phyloP scores from a whole-genome alignment of 2,888 invertebrate genomes.

The Mayetiola destructor region DNA sequence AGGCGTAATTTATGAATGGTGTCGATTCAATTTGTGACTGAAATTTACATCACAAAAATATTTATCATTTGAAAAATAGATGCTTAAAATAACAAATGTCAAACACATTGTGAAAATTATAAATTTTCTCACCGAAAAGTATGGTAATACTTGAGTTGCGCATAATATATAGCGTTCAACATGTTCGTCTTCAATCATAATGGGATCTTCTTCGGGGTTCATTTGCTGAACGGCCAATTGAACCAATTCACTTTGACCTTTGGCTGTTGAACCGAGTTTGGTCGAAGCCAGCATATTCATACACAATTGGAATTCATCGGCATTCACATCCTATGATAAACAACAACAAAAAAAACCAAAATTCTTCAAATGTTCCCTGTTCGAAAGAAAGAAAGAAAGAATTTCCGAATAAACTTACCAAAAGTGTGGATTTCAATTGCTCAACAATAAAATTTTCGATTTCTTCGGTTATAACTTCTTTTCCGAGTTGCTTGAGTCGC shows the following conservation, averaged over 20 bases:
- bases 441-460: constrained; percentile 70
- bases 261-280: constrained; percentile 62
- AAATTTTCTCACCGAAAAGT: constrained; percentile 64
- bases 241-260: constrained; percentile 75
- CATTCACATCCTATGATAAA: constrained; percentile 66
- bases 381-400: constrained; percentile 7
- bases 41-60: constrained; percentile 25
- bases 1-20: constrained; percentile 69
- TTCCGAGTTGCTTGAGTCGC: constrained; percentile 65
- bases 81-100: constrained; percentile 11
- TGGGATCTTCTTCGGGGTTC: constrained; percentile 42
- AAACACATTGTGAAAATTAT: too few relatives aligned
- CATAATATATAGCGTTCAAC: constrained; percentile 70
- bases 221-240: constrained; percentile 74
- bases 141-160: constrained; percentile 67
- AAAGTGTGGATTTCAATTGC: constrained; percentile 73
- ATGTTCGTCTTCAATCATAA: constrained; percentile 48
- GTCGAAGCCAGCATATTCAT: constrained; percentile 75
- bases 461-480: constrained; percentile 65
- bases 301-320: constrained; percentile 80
- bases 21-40: constrained; percentile 76
- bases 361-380: constrained; percentile 16
- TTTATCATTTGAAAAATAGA: not conserved
- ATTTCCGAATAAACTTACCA: constrained; percentile 37
- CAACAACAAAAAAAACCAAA: not conserved